phyloP scores from a whole-genome alignment of 30 jellyfish, hydroid and myxozoan genomes.

The Cassiopea andromeda region DNA sequence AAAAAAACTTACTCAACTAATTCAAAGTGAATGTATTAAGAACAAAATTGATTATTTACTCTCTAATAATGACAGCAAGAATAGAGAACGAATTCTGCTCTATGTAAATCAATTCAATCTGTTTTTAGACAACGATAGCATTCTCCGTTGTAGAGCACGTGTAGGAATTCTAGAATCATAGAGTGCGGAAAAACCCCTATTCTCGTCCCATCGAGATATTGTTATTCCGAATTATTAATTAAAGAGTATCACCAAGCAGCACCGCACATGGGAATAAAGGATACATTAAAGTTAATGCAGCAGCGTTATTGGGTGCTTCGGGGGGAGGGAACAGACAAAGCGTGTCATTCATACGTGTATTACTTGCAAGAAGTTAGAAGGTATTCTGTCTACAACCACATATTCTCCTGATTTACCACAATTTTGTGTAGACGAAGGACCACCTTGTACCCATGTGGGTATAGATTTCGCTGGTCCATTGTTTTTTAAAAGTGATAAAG shows the following conservation, averaged over 20 bases:
- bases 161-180: background rate
- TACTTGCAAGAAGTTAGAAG: constrained; percentile 23
- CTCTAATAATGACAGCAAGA: background rate
- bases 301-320: constrained; percentile 8
- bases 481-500: background rate
- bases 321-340: constrained; percentile 2
- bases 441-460: constrained; percentile 24
- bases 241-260: background rate
- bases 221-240: constrained; percentile 9
- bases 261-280: background rate
- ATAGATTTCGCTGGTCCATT: constrained; percentile 51
- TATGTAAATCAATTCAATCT: constrained; percentile 26
- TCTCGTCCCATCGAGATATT: constrained; percentile 7
- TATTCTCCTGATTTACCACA: constrained; percentile 12
- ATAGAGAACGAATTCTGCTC: background rate
- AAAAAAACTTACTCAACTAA: background rate
- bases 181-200: constrained; percentile 38
- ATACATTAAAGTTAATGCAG: background rate
- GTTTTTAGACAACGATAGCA: constrained; percentile 14
- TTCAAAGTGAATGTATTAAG: background rate
- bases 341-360: constrained; percentile 5
- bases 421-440: constrained; percentile 28
- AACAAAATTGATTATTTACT: background rate
- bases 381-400: constrained; percentile 1
- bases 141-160: constrained; percentile 24